Conservation (phyloP, 2,797 vertebrate species). For the Poecilia picta region DNA sequence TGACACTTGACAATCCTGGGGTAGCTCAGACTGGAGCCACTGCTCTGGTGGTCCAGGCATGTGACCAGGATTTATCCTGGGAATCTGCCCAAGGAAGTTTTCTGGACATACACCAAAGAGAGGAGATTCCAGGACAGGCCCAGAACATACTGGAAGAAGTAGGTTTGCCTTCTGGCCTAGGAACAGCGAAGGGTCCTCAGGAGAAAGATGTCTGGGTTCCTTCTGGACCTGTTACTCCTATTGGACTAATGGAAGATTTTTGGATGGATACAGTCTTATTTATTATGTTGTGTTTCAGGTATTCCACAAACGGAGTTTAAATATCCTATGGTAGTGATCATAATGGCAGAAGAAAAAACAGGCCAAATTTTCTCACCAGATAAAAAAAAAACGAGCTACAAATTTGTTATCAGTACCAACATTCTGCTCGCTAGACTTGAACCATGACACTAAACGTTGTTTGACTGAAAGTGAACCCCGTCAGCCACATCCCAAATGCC, state of each 20-base stretch:
- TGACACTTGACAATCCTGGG: no score
- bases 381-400: background rate
- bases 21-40: no score
- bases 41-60: no score
- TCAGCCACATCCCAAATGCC: background rate
- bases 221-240: background rate
- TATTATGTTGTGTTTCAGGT: background rate
- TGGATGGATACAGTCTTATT: background rate
- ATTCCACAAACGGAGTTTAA: background rate
- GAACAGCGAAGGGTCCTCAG: background rate
- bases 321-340: background rate
- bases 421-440: background rate
- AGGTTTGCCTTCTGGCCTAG: background rate
- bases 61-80: background rate
- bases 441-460: background rate
- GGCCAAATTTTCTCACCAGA: background rate
- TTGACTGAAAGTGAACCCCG: background rate
- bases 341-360: background rate
- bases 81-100: background rate
- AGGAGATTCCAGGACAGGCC: background rate
- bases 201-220: background rate
- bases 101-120: background rate
- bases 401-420: background rate
- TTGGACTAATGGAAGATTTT: background rate
- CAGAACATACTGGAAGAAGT: background rate